A percentile compares a stretch with the other conserved stretches of the same genome.
Conservation (phyloP, 2,797 vertebrate genomes). For the Microcaecilia unicolor region DNA sequence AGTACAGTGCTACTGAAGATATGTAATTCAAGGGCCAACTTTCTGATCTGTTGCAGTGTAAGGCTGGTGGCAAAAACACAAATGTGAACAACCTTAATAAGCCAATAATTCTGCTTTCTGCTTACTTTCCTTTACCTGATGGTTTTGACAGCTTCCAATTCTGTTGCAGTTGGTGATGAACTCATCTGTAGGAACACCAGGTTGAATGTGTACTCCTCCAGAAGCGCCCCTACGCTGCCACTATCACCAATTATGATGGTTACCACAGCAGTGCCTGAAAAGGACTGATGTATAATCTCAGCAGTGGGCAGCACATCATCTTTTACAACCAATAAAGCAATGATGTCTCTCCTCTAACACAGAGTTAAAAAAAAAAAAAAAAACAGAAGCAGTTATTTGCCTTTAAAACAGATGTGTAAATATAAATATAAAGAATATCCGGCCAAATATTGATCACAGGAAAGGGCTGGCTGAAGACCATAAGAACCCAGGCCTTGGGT, state of each 20-base stretch:
- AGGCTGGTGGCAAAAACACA: too few relatives aligned
- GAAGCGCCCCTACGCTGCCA: rapidly evolving
- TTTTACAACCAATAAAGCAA: slow-evolving; percentile 21
- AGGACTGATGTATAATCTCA: not conserved
- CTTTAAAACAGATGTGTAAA: too few relatives aligned
- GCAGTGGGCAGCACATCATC: not conserved
- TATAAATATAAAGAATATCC: too few relatives aligned
- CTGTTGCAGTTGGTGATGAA: not conserved
- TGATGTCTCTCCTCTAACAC: slow-evolving; percentile 3
- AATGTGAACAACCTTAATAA: too few relatives aligned
- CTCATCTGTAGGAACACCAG: slow-evolving; percentile 21
- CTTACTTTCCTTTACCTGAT: slow-evolving; percentile 29
- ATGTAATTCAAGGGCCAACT: too few relatives aligned
- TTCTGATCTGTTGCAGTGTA: too few relatives aligned
- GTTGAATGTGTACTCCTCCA: not conserved
- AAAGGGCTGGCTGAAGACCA: too few relatives aligned
- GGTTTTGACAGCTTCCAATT: slow-evolving; percentile 8
- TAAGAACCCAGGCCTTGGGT: too few relatives aligned
- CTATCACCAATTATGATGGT: not conserved
- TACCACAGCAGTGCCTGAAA: not conserved
- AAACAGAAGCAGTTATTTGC: too few relatives aligned
- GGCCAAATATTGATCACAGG: too few relatives aligned
- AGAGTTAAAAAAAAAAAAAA: not conserved
- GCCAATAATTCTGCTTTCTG: too few relatives aligned
- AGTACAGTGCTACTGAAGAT: too few relatives aligned